Evolutionary conservation across 1,140 invertebrate genomes (phyloP).

Genomic region (Apis dorsata): DNA sequence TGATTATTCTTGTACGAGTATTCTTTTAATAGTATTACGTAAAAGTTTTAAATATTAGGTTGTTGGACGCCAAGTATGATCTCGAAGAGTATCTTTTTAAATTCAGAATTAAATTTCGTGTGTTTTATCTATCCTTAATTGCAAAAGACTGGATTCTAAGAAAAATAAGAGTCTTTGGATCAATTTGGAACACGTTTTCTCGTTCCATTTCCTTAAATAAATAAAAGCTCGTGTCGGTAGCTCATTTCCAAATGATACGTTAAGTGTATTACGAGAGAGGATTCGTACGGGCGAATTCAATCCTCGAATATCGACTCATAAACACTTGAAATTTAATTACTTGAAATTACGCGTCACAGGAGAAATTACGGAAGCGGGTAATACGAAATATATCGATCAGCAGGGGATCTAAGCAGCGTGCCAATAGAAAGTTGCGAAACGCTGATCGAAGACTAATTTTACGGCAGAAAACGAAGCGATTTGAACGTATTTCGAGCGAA

Average conservation of each 20-base stretch:
- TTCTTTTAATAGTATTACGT: no score
- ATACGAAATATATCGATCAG: slow-evolving; percentile 47
- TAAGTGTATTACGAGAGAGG: no score
- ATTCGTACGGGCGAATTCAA: not conserved
- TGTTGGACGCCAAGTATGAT: no score
- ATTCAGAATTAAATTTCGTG: no score
- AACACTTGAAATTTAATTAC: not conserved
- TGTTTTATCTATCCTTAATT: no score
- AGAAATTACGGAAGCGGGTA: slow-evolving; percentile 17
- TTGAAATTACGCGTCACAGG: not conserved
- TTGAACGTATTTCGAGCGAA: slow-evolving; percentile 43
- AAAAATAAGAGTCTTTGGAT: no score
- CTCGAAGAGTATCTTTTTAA: no score
- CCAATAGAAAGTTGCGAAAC: slow-evolving; percentile 61
- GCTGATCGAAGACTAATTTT: slow-evolving; percentile 48
- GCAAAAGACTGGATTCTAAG: no score
- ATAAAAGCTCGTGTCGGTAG: no score
- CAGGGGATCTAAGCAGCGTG: slow-evolving; percentile 25
- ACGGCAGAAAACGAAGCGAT: slow-evolving; percentile 23
- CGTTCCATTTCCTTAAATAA: no score
- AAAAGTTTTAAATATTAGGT: no score
- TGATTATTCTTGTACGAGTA: not conserved
- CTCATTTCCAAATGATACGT: not conserved
- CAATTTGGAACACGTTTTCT: no score
- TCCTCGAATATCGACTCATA: not conserved